Conservation (phyloP, 2,888 invertebrate genomes). For the Xanthorhoe spadicearia region DNA sequence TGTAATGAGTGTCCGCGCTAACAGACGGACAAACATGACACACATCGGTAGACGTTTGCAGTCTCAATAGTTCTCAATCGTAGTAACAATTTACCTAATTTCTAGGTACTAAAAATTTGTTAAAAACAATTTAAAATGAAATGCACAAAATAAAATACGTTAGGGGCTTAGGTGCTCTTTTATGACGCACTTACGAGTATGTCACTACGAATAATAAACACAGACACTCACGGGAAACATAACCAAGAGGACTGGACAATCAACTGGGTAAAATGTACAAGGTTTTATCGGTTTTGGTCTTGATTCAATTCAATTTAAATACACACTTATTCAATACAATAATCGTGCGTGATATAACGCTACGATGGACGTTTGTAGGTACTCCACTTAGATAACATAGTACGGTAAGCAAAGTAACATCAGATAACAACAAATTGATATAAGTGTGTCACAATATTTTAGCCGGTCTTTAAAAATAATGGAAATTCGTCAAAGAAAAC, state of each 20-base stretch:
- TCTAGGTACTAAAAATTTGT: too few relatives aligned
- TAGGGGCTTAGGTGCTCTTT: background rate
- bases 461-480: constrained; percentile 1
- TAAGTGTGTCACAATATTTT: constrained; percentile 3
- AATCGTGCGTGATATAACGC: constrained; percentile 9
- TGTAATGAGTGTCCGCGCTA: constrained; percentile 50
- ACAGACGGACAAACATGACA: constrained; percentile 45
- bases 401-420: constrained; percentile 9
- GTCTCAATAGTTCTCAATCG: constrained; percentile 18
- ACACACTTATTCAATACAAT: background rate
- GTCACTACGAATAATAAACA: too few relatives aligned
- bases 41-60: constrained; percentile 26
- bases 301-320: too few relatives aligned
- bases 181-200: too few relatives aligned
- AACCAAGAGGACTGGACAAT: too few relatives aligned
- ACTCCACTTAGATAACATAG: constrained; percentile 19
- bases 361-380: constrained; percentile 4
- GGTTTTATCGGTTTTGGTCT: too few relatives aligned
- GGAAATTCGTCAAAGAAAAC: constrained; percentile 1
- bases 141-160: background rate
- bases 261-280: too few relatives aligned
- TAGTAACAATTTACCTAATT: constrained; percentile 13
- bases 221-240: too few relatives aligned
- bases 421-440: background rate
- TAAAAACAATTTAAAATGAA: too few relatives aligned